These are phyloP conservation scores for Cossypha niveicapilla DNA, from an alignment of 2,797 vertebrate genomes.

Conservation along the genomic window DNA sequence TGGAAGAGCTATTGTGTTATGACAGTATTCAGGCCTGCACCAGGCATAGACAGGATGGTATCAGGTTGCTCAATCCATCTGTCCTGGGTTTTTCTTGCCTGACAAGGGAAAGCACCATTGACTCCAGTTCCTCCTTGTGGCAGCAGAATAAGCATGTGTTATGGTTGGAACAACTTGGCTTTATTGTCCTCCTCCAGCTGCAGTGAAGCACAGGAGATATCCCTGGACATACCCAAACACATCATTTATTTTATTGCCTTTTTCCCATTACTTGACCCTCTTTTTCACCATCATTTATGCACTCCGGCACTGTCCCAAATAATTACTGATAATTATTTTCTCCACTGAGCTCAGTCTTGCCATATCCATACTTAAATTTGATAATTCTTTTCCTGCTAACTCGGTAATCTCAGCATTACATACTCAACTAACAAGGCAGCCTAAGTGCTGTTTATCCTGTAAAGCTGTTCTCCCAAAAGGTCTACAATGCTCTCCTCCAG, in stretches of 20 bases:
- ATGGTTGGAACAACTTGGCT: background rate
- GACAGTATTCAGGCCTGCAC: background rate
- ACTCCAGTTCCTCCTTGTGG: background rate
- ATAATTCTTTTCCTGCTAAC: background rate
- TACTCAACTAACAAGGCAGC: background rate
- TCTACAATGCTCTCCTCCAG: rapidly evolving
- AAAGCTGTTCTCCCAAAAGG: background rate
- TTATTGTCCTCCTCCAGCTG: background rate
- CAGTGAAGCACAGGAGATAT: background rate
- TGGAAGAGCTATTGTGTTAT: background rate
- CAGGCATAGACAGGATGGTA: background rate
- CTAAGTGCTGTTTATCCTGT: background rate
- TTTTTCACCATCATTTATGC: background rate
- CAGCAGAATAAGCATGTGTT: background rate
- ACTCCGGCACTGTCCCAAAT: background rate
- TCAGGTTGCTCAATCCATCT: background rate
- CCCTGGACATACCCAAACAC: background rate
- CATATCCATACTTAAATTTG: background rate
- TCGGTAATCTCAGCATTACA: background rate
- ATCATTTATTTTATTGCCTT: background rate
- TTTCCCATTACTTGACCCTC: background rate
- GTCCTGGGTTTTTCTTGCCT: background rate
- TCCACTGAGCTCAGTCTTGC: background rate
- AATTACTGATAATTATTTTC: background rate
- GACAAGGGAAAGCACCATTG: background rate